Conservation (phyloP, 2,888 invertebrate genomes). For the Aphodius granarius region DNA sequence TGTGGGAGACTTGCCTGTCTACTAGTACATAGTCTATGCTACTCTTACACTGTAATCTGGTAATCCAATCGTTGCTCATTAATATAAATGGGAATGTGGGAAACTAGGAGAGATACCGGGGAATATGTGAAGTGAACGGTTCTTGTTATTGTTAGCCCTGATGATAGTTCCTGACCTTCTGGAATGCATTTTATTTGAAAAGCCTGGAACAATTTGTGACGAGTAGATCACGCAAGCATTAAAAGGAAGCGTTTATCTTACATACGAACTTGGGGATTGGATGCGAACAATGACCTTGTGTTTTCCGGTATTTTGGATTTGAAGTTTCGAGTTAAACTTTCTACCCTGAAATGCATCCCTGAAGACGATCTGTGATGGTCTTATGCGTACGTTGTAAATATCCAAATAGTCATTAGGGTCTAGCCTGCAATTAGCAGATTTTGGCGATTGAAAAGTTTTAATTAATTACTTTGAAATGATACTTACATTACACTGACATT, state of each 20-base stretch:
- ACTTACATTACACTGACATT: not conserved
- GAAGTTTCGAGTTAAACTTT: not conserved
- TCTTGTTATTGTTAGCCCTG: not conserved
- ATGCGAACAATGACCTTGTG: not conserved
- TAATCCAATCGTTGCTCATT: not conserved
- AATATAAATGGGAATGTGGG: not conserved
- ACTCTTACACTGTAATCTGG: not conserved
- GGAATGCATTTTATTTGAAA: not conserved
- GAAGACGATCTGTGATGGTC: not conserved
- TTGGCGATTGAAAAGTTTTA: not conserved
- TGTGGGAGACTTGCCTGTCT: no score
- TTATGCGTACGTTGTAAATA: not conserved
- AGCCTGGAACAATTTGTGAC: not conserved
- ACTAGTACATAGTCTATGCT: no score
- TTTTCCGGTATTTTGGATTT: not conserved
- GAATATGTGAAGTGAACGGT: not conserved
- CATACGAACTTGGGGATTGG: not conserved
- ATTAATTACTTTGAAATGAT: not conserved
- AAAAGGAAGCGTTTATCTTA: not conserved
- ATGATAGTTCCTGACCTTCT: not conserved
- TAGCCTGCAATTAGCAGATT: not conserved
- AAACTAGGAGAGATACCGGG: not conserved
- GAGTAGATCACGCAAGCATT: not conserved
- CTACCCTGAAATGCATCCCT: not conserved
- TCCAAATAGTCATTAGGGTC: not conserved